These are phyloP conservation scores for Lingula anatina DNA, from an alignment of 2,888 invertebrate species.

Conservation along the genomic window DNA sequence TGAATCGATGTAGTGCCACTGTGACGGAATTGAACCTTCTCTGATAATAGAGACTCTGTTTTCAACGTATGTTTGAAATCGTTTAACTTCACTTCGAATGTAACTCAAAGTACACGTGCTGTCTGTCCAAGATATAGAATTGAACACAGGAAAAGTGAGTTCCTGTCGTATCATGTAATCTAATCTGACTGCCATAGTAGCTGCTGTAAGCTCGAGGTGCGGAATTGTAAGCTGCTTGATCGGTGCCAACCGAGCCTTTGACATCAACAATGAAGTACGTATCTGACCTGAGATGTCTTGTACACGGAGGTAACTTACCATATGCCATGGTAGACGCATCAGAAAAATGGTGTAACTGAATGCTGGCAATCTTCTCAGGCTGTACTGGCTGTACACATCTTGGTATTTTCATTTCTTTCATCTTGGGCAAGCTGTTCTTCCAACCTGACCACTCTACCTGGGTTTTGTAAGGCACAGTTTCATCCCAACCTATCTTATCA, in stretches of 20 bases:
- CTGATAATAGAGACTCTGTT: slow-evolving; percentile 1
- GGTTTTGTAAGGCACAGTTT: not conserved
- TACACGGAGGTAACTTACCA: slow-evolving; percentile 11
- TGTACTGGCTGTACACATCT: not conserved
- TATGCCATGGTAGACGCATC: slow-evolving; percentile 13
- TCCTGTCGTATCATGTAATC: slow-evolving; percentile 5
- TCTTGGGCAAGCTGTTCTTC: not conserved
- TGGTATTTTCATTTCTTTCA: not conserved
- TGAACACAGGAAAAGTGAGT: not conserved
- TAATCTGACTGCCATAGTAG: slow-evolving; percentile 6
- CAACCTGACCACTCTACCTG: not conserved
- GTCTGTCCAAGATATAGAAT: not conserved
- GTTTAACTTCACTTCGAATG: not conserved
- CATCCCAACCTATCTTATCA: not conserved
- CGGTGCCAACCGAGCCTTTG: slow-evolving; percentile 11
- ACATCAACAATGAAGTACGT: slow-evolving; percentile 2
- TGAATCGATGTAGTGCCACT: slow-evolving; percentile 8
- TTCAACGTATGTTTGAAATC: not conserved
- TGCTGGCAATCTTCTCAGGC: not conserved
- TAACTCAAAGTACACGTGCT: not conserved
- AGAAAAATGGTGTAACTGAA: slow-evolving; percentile 13
- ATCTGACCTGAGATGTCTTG: slow-evolving; percentile 4
- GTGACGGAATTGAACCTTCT: not conserved
- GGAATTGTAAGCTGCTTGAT: slow-evolving; percentile 9
- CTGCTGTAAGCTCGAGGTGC: slow-evolving; percentile 7